These are phyloP conservation scores for Andrena bicolor DNA, from an alignment of 2,888 invertebrate species.

Conservation along the genomic window DNA sequence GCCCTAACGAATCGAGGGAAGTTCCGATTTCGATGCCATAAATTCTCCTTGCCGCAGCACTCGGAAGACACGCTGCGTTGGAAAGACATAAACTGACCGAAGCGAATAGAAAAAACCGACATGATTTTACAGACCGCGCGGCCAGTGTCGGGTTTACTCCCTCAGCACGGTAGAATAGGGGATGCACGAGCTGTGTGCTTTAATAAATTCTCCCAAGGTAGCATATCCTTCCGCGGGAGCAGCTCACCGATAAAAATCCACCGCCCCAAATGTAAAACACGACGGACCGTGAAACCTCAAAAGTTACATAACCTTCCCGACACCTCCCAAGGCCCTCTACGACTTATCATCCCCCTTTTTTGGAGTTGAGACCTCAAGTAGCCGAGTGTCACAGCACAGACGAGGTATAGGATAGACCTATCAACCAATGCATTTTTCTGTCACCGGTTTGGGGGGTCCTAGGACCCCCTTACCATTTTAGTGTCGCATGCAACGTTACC, in stretches of 20 bases:
- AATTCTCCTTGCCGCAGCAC: too few relatives aligned
- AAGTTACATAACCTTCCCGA: conserved; percentile 22
- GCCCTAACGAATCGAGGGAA: too few relatives aligned
- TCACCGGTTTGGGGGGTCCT: too few relatives aligned
- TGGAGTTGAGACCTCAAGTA: background rate
- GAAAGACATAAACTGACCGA: too few relatives aligned
- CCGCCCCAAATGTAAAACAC: conserved; percentile 57
- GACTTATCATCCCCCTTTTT: conserved; percentile 23
- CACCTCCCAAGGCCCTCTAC: conserved; percentile 5
- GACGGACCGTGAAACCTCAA: conserved; percentile 36
- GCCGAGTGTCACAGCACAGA: background rate
- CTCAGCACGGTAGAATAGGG: conserved; percentile 38
- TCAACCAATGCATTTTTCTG: too few relatives aligned
- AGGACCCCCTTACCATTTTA: too few relatives aligned
- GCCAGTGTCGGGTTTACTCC: conserved; percentile 47
- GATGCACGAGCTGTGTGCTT: conserved; percentile 55
- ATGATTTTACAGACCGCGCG: background rate
- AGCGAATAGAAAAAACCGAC: too few relatives aligned
- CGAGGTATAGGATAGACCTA: too few relatives aligned
- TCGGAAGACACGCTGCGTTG: too few relatives aligned
- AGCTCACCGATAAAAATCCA: conserved; percentile 64
- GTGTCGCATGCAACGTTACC: too few relatives aligned
- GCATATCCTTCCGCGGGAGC: conserved; percentile 48
- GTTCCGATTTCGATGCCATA: too few relatives aligned
- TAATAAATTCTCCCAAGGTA: conserved; percentile 58